phyloP scores from a whole-genome alignment of 2,888 invertebrate species.

The Harpagoxenus sublaevis region DNA sequence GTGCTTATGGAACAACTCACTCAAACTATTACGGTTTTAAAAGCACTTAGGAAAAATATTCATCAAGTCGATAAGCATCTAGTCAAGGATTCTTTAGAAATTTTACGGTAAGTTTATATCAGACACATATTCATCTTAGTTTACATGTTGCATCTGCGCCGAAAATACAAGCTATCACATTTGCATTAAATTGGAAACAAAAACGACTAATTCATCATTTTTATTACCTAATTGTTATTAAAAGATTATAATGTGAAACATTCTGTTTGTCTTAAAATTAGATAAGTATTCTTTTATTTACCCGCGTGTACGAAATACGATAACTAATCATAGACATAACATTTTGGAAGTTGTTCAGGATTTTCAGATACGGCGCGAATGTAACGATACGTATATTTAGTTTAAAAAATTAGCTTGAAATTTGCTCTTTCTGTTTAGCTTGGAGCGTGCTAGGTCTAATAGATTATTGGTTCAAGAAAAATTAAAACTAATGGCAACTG shows the following conservation, averaged over 20 bases:
- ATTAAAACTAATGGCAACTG: slow-evolving; percentile 96
- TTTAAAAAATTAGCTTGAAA: background rate
- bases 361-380: too few relatives aligned
- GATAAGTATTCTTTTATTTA: too few relatives aligned
- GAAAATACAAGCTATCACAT: too few relatives aligned
- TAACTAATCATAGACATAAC: too few relatives aligned
- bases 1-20: slow-evolving; percentile 98
- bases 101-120: slow-evolving; percentile 87
- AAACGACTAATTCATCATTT: too few relatives aligned
- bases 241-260: too few relatives aligned
- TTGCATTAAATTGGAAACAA: too few relatives aligned
- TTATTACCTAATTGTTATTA: too few relatives aligned
- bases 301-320: too few relatives aligned
- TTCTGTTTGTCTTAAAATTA: too few relatives aligned
- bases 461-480: slow-evolving; percentile 90
- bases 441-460: slow-evolving; percentile 90
- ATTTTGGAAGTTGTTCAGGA: too few relatives aligned
- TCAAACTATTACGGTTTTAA: slow-evolving; percentile 92
- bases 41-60: slow-evolving; percentile 91
- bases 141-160: too few relatives aligned
- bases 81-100: slow-evolving; percentile 93
- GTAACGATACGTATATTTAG: background rate
- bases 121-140: background rate
- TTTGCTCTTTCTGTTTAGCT: slow-evolving; percentile 82
- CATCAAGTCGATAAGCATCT: slow-evolving; percentile 92